Evolutionary conservation across 2,113 vertebrate genomes (phyloP), one percentile per base, ranked within the genome.

Genomic region (Cebidichthys violaceus): DNA sequence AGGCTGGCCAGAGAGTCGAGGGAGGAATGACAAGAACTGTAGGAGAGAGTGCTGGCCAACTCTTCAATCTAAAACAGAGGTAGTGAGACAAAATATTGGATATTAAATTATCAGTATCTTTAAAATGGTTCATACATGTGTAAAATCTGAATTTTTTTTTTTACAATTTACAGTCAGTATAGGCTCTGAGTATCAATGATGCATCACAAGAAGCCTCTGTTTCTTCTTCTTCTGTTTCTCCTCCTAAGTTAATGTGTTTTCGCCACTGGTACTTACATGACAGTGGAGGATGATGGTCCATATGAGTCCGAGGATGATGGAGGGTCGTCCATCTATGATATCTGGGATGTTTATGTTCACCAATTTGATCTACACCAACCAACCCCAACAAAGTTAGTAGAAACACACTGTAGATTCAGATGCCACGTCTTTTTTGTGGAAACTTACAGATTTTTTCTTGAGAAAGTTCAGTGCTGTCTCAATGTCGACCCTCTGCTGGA

Each of bases 231-330:
- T 47, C 45, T 2, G 45, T 17, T 47, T 18, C 17, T 18, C 15
- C 39, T 50, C 18, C 17, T 18, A 6, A 17, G 45, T 47, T 45
- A 27, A 31, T 24, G 4, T 45, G 22, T 17, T 11, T n/a, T 41
- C 33, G 27, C 9, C 69, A 37, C 0, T 50, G 13, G 17, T 87
- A 95, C 97, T 96, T 88, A 99, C 98, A 69, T 99, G 97, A 90
- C 97, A 98, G 92, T 96, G 96, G 83, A 97, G 93, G 86, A 99
- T 98, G 91, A 99, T 96, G 86, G 95, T 96, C 98, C 98, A 99
- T 84, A 98, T 94, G 8, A 99, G 94, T 71, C 97, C 97, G 35
- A 99, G 96, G 85, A 98, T 95, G 90, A 98, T 97, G 80, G 97
- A 96, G 31, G 97, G 97, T 45, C 96, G 97, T 84, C 98, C 98